Conservation (phyloP, 2,113 vertebrate genomes). For the Pardalotus punctatus region DNA sequence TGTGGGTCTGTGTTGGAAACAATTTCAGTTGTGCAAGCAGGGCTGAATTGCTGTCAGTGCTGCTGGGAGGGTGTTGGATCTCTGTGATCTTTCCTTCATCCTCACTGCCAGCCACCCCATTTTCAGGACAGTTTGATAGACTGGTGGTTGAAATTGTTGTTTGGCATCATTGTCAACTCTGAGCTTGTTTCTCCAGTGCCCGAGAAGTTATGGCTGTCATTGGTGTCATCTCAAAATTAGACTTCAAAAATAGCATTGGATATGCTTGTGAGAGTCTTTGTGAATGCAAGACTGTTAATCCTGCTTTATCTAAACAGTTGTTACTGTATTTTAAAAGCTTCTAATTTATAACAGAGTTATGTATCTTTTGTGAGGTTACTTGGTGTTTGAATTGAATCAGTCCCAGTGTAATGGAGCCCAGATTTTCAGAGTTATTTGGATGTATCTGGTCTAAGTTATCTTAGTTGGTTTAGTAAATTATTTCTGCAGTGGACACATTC, state of each 20-base stretch:
- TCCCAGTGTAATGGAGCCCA: background rate
- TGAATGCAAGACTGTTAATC: background rate
- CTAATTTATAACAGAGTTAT: background rate
- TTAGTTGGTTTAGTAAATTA: background rate
- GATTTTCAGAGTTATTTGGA: background rate
- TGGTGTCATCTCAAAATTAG: background rate
- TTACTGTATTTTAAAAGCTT: background rate
- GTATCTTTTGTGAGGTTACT: background rate
- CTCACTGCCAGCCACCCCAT: background rate
- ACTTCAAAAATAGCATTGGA: background rate
- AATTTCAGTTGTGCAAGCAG: background rate
- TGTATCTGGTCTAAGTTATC: background rate
- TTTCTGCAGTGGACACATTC: background rate
- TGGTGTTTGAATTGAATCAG: background rate
- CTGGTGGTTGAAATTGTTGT: background rate
- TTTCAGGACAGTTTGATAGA: background rate
- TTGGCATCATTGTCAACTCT: background rate
- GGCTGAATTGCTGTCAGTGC: background rate
- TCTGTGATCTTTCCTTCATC: background rate
- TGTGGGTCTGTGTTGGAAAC: background rate
- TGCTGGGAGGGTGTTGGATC: background rate
- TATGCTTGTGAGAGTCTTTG: background rate
- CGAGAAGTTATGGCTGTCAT: background rate
- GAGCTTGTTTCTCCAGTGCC: background rate
- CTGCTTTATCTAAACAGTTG: background rate